phyloP scores from a whole-genome alignment of 2,113 vertebrate species.

The Thamnaconus septentrionalis region DNA sequence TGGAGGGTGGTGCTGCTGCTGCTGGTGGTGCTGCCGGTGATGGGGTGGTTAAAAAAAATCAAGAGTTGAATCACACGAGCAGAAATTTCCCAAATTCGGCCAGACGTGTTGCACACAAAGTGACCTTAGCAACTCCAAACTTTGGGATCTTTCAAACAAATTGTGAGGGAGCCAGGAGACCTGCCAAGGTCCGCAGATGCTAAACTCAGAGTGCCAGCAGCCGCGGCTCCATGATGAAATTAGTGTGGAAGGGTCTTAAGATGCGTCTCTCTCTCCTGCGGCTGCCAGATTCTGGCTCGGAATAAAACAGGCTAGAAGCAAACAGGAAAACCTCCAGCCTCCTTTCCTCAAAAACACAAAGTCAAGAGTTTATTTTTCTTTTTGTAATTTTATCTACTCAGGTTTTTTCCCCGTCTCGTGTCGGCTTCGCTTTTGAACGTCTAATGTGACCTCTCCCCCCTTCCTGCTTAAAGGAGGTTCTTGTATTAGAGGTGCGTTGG shows the following conservation, averaged over 20 bases:
- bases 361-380: too few species aligned
- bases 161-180: not conserved
- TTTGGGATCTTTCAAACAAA: slow-evolving; percentile 9
- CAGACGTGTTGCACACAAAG: not conserved
- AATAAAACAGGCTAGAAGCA: too few species aligned
- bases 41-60: not conserved
- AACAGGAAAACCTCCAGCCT: too few species aligned
- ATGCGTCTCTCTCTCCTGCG: slow-evolving; percentile 33
- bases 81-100: not conserved
- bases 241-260: slow-evolving; percentile 42
- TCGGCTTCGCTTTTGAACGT: too few species aligned
- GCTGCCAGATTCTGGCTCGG: too few species aligned
- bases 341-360: too few species aligned
- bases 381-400: not conserved
- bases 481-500: too few species aligned
- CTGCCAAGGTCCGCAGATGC: slow-evolving; percentile 39
- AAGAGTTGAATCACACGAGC: not conserved
- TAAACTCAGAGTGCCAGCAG: slow-evolving; percentile 31
- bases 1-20: not conserved
- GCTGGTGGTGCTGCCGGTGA: not conserved
- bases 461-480: too few species aligned
- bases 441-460: too few species aligned
- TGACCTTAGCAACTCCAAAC: slow-evolving; percentile 3
- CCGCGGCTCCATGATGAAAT: slow-evolving; percentile 38
- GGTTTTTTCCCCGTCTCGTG: not conserved